A percentile compares a stretch with the other conserved stretches of the same genome.
These are phyloP conservation scores for Apus apus DNA, from an alignment of 2,113 vertebrate genomes.

Conservation along the genomic window DNA sequence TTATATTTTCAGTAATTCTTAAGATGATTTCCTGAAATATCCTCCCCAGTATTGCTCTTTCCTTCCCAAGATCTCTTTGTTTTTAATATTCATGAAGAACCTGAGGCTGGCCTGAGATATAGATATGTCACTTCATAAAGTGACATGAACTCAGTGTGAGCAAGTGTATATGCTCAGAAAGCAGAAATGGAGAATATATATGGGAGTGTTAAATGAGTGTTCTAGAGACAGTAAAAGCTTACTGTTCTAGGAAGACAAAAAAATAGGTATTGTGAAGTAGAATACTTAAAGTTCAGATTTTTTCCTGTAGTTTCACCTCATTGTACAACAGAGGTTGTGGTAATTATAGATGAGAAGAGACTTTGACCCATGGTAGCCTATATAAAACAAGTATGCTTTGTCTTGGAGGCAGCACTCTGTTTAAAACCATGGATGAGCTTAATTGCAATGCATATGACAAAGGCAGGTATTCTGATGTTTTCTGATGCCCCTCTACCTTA, in stretches of 20 bases:
- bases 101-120: background rate
- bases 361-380: background rate
- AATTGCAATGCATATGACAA: background rate
- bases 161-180: background rate
- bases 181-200: background rate
- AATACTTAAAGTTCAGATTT: background rate
- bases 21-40: background rate
- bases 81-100: background rate
- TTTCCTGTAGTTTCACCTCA: background rate
- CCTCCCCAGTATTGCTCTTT: background rate
- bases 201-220: background rate
- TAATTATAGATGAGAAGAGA: background rate
- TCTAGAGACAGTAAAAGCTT: background rate
- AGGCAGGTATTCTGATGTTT: background rate
- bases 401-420: background rate
- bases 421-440: background rate
- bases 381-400: background rate
- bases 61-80: background rate
- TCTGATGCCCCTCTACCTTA: background rate
- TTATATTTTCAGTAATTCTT: background rate
- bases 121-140: background rate
- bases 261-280: background rate
- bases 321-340: background rate
- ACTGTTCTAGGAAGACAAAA: background rate
- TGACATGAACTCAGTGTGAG: background rate